phyloP scores from a whole-genome alignment of 2,888 invertebrate genomes.

The Trissolcus japonicus region DNA sequence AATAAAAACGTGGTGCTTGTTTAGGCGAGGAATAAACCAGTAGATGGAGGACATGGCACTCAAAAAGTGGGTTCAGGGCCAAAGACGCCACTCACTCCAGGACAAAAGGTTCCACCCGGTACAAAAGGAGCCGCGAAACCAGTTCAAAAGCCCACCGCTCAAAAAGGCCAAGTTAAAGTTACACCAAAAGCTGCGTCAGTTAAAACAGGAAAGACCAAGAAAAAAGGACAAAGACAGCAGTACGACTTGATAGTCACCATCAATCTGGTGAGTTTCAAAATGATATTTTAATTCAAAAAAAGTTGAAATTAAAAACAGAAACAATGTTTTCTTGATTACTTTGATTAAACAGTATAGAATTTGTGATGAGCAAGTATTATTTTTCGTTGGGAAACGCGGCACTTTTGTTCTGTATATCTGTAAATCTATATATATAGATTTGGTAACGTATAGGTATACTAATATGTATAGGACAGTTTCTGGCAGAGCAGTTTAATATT shows the following conservation, averaged over 20 bases:
- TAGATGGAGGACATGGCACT: slow-evolving; percentile 86
- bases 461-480: slow-evolving; percentile 32
- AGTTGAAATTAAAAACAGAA: not conserved
- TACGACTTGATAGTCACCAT: slow-evolving; percentile 90
- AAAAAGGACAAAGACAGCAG: slow-evolving; percentile 87
- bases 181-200: slow-evolving; percentile 77
- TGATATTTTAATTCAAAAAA: not conserved
- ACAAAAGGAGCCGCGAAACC: slow-evolving; percentile 80
- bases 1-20: not conserved
- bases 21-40: slow-evolving; percentile 89
- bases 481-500: slow-evolving; percentile 55
- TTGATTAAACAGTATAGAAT: too few species aligned
- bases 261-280: slow-evolving; percentile 82
- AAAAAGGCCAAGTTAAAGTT: slow-evolving; percentile 84
- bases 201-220: slow-evolving; percentile 83
- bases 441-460: not conserved
- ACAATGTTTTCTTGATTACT: too few species aligned
- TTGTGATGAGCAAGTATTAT: too few species aligned
- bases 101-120: slow-evolving; percentile 80
- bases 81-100: slow-evolving; percentile 79
- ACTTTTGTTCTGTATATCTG: not conserved
- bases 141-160: slow-evolving; percentile 83
- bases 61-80: slow-evolving; percentile 84
- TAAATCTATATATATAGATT: too few species aligned
- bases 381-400: too few species aligned